phyloP scores from a whole-genome alignment of 2,797 vertebrate species.

The Phoebastria nigripes region DNA sequence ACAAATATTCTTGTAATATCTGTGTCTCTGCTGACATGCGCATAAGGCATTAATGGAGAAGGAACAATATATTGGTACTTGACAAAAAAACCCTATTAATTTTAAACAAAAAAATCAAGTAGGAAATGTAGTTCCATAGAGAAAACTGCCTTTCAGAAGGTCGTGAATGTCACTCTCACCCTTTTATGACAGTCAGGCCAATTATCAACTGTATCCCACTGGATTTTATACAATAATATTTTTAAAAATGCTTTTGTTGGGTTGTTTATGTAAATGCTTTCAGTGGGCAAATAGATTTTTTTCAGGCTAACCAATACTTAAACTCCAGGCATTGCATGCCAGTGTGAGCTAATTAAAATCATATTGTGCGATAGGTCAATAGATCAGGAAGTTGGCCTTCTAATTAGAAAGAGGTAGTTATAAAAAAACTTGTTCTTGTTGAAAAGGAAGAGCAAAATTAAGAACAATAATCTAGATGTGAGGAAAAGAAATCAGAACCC shows the following conservation, averaged over 20 bases:
- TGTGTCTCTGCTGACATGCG: not conserved
- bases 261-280: constrained; percentile 22
- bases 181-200: not conserved
- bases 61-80: not conserved
- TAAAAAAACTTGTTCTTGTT: constrained; percentile 1
- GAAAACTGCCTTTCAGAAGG: not conserved
- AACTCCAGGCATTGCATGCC: not conserved
- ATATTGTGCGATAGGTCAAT: constrained; percentile 53
- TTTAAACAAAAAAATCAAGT: not conserved
- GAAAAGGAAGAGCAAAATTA: not conserved
- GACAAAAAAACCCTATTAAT: not conserved
- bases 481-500: not conserved
- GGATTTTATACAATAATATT: not conserved
- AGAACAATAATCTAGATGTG: not conserved
- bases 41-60: not conserved
- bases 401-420: constrained; percentile 49
- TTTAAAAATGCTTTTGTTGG: not conserved
- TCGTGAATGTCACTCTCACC: not conserved
- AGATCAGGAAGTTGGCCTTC: constrained; percentile 46
- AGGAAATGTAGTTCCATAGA: not conserved
- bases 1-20: not conserved
- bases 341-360: constrained; percentile 64
- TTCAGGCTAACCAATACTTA: constrained; percentile 10
- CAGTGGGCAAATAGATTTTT: constrained; percentile 21
- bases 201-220: not conserved